These are phyloP conservation scores for Lysandra bellargus DNA, from an alignment of 2,888 invertebrate species.

Conservation along the genomic window DNA sequence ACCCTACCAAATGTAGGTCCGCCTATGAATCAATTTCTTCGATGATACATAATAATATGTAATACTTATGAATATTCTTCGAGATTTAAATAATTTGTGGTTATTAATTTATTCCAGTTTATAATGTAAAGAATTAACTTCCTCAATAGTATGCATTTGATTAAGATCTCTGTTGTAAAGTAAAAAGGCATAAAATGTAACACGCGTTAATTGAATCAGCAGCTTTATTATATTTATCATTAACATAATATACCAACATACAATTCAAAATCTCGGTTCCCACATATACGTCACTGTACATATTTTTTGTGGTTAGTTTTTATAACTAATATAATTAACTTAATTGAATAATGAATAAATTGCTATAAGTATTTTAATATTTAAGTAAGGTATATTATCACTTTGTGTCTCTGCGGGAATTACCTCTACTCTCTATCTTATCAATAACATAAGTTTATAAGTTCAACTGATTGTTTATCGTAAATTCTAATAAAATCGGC, in stretches of 20 bases:
- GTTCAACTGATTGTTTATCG: neutral
- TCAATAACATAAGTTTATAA: neutral
- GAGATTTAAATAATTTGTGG: too few relatives aligned
- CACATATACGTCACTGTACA: constrained; percentile 12
- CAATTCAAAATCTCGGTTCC: constrained; percentile 5
- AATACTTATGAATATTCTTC: too few relatives aligned
- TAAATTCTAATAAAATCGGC: neutral
- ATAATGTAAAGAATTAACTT: neutral
- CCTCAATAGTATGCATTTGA: neutral
- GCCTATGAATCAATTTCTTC: too few relatives aligned
- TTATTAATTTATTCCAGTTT: neutral
- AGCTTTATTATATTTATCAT: constrained; percentile 6
- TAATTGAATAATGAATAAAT: constrained; percentile 20
- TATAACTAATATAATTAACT: constrained; percentile 5
- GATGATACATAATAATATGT: too few relatives aligned
- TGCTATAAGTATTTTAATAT: neutral
- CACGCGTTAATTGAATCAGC: constrained; percentile 24
- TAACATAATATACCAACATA: constrained; percentile 16
- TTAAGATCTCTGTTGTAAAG: constrained; percentile 3
- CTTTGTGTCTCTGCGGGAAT: neutral
- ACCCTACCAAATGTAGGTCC: too few relatives aligned
- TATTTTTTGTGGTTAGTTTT: constrained; percentile 4
- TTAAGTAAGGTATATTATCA: neutral
- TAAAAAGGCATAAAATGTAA: constrained; percentile 9
- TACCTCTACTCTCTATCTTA: neutral